Conservation (phyloP, 2,888 invertebrate species). For the Temnothorax unifasciatus region DNA sequence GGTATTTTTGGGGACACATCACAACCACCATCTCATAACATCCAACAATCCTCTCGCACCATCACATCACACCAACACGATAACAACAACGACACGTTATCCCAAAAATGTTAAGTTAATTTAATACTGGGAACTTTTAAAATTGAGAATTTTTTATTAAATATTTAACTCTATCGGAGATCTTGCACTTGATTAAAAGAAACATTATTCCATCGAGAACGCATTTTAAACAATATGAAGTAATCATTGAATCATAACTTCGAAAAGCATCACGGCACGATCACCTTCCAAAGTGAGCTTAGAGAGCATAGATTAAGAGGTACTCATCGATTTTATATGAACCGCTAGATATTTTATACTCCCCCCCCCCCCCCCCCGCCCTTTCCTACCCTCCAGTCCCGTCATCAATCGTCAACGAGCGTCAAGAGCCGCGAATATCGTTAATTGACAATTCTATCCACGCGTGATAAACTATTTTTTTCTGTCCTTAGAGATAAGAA, state of each 20-base stretch:
- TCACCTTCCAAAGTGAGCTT: constrained; percentile 77
- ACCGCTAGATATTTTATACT: constrained; percentile 65
- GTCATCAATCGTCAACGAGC: constrained; percentile 32
- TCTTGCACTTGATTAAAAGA: neutral
- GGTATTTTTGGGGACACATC: too few species aligned
- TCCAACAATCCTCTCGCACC: too few species aligned
- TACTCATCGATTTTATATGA: constrained; percentile 63
- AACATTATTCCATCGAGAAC: neutral
- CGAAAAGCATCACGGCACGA: constrained; percentile 31
- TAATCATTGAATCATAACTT: constrained; percentile 31
- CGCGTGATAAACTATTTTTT: constrained; percentile 38
- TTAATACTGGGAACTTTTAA: neutral
- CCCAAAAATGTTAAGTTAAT: neutral
- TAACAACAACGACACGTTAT: too few species aligned
- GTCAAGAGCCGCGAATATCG: constrained; percentile 17
- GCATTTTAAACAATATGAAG: constrained; percentile 3
- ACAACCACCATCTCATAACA: too few species aligned
- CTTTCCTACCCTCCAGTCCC: neutral
- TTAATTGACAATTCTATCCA: constrained; percentile 32
- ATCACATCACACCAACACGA: too few species aligned
- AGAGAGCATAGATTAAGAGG: constrained; percentile 72
- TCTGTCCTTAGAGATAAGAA: constrained; percentile 49
- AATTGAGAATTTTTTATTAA: neutral
- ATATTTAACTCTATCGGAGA: neutral
- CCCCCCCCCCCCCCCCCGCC: constrained; percentile 10